Percentiles rank a stretch among this genome's conserved stretches.
Evolutionary conservation across 2,888 invertebrate genomes (phyloP).

Genomic region (Drosophila sordidapex): DNA sequence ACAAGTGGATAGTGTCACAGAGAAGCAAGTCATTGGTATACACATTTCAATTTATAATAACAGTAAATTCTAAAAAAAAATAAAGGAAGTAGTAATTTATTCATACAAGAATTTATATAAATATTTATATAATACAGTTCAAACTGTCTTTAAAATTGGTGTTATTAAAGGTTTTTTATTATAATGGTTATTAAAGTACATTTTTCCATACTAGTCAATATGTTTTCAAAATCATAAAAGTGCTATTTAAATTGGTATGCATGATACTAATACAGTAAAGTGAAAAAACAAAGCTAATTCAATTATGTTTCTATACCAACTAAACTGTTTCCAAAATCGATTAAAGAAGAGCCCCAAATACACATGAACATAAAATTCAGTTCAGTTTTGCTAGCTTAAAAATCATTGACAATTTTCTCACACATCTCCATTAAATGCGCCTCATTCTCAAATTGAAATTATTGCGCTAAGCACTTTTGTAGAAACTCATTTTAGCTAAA

Average conservation of each 20-base stretch:
- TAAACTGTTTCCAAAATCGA: not conserved
- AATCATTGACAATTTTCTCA: not conserved
- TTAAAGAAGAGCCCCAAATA: not conserved
- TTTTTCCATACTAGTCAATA: not conserved
- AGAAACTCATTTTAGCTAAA: slow-evolving; percentile 26
- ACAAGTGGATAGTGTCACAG: not conserved
- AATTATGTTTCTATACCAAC: not conserved
- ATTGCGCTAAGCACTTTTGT: not conserved
- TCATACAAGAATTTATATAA: too few species aligned
- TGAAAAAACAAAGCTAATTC: not conserved
- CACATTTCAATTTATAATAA: not conserved
- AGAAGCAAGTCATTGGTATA: not conserved
- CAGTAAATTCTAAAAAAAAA: not conserved
- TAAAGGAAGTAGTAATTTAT: not conserved
- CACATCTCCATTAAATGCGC: not conserved
- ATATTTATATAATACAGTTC: too few species aligned
- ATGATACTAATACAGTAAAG: not conserved
- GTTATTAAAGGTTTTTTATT: too few species aligned
- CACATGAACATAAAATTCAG: too few species aligned
- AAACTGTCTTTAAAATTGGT: not conserved
- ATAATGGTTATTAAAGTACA: not conserved
- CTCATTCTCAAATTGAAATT: not conserved
- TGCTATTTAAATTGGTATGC: not conserved
- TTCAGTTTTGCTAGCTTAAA: not conserved
- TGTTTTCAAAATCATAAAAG: not conserved